These are phyloP conservation scores for Acanthosoma haemorrhoidale DNA, from an alignment of 2,888 invertebrate species.

Conservation along the genomic window DNA sequence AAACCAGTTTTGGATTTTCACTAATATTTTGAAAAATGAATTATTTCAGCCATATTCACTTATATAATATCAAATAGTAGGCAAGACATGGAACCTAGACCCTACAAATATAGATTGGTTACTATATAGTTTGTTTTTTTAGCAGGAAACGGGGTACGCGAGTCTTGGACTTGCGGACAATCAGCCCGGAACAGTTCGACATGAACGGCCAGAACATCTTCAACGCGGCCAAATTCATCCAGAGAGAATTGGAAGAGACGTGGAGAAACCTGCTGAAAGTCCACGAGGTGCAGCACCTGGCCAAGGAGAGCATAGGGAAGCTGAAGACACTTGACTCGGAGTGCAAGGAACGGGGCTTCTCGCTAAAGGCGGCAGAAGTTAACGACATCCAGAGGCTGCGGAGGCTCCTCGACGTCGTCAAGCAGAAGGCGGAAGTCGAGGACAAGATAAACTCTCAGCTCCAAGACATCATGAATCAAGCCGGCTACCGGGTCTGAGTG, in stretches of 20 bases:
- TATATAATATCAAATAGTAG: too few species aligned
- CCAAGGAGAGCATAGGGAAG: constrained; percentile 19
- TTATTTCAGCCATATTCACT: too few species aligned
- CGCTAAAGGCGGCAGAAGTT: neutral
- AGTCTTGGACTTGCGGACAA: neutral
- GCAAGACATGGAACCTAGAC: too few species aligned
- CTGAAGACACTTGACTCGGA: constrained; percentile 11
- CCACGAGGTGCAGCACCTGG: constrained; percentile 21
- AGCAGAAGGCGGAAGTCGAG: constrained; percentile 23
- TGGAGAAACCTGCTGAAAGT: neutral
- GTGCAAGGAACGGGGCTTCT: neutral
- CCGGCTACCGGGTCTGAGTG: too few species aligned
- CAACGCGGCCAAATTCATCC: constrained; percentile 10
- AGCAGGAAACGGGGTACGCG: neutral
- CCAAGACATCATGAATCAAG: constrained; percentile 1
- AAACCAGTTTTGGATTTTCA: too few species aligned
- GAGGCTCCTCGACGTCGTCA: constrained; percentile 1
- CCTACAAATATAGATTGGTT: too few species aligned
- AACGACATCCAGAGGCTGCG: constrained; percentile 8
- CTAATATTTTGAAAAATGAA: too few species aligned
- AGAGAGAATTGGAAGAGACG: constrained; percentile 11
- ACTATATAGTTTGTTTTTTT: neutral
- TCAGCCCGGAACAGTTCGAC: constrained; percentile 8
- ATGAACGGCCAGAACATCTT: constrained; percentile 15
- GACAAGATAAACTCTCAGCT: constrained; percentile 20